phyloP scores from a whole-genome alignment of 2,113 vertebrate genomes.

The Pimephales promelas region DNA sequence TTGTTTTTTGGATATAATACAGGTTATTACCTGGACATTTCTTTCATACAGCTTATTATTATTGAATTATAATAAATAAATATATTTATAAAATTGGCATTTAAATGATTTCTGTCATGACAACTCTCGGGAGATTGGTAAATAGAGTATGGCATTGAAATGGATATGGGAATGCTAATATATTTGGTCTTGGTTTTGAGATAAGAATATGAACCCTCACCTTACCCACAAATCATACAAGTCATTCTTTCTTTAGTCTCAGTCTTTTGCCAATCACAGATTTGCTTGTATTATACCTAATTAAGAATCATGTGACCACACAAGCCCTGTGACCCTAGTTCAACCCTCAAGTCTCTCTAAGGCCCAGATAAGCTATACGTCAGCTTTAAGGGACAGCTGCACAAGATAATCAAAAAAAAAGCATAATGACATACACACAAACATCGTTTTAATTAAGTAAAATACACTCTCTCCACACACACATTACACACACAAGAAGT shows the following conservation, averaged over 20 bases:
- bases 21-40: too few species aligned
- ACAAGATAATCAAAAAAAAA: not conserved
- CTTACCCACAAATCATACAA: not conserved
- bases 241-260: not conserved
- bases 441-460: conserved; percentile 1
- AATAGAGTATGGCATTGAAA: too few species aligned
- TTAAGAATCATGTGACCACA: conserved; percentile 1
- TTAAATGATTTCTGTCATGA: too few species aligned
- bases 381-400: not conserved
- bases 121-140: too few species aligned
- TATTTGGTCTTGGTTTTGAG: not conserved
- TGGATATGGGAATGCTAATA: too few species aligned
- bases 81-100: too few species aligned
- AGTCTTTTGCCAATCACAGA: not conserved
- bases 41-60: too few species aligned
- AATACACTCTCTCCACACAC: not conserved
- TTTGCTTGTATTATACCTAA: not conserved
- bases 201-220: not conserved
- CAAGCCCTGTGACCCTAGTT: not conserved
- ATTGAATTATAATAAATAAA: too few species aligned
- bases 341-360: not conserved
- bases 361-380: not conserved
- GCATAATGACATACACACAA: conserved; percentile 16
- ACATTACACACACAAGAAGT: not conserved
- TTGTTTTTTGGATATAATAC: too few species aligned